These are phyloP conservation scores for Cisticola juncidis DNA, from an alignment of 2,113 vertebrate genomes.

Conservation along the genomic window DNA sequence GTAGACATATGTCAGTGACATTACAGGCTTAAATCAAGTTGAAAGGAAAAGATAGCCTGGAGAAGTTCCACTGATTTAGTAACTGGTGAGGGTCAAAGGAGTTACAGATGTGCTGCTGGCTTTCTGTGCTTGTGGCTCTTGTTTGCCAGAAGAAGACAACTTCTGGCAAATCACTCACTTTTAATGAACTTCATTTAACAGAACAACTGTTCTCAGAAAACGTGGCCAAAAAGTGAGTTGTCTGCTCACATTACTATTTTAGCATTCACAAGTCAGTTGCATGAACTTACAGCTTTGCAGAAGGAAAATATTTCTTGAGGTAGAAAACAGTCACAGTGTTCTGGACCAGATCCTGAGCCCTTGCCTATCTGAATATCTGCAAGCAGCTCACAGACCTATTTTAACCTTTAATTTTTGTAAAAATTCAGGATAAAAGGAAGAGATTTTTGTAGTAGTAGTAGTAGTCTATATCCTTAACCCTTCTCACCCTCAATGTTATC, in stretches of 20 bases:
- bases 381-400: not conserved
- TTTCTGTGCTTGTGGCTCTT: not conserved
- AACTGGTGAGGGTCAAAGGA: conserved; percentile 44
- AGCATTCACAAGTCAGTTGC: not conserved
- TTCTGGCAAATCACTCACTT: conserved; percentile 49
- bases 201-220: conserved; percentile 24
- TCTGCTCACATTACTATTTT: conserved; percentile 23
- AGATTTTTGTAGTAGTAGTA: not conserved
- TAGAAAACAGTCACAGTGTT: not conserved
- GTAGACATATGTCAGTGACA: conserved; percentile 57
- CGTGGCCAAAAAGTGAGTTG: not conserved
- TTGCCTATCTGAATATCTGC: not conserved
- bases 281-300: not conserved
- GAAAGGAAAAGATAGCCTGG: conserved; percentile 31
- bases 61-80: conserved; percentile 6
- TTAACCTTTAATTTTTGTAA: not conserved
- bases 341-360: not conserved
- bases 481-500: rapidly evolving
- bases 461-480: not conserved
- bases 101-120: conserved; percentile 2
- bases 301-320: not conserved
- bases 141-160: conserved; percentile 34
- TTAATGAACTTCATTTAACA: conserved; percentile 43
- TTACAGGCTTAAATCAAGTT: conserved; percentile 39
- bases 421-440: not conserved